phyloP scores from a whole-genome alignment of 2,888 invertebrate genomes.

The Oasisia sp. region DNA sequence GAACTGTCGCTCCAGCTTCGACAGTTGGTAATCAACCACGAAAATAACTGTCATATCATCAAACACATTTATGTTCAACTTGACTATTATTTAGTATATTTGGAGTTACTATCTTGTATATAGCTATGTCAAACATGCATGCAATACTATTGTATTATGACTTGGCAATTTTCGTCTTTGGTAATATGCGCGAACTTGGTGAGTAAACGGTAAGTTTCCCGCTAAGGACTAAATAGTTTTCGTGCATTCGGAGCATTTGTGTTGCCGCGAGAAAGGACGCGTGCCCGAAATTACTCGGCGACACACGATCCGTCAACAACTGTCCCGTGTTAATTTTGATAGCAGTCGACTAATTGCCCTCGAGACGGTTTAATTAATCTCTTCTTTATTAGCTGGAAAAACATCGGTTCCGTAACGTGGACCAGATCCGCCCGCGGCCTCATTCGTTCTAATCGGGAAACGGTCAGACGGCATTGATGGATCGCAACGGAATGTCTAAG shows the following conservation, averaged over 20 bases:
- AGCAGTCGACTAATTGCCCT: background rate
- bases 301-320: background rate
- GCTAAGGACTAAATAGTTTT: background rate
- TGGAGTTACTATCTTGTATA: background rate
- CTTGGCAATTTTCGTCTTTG: background rate
- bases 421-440: background rate
- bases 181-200: background rate
- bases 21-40: background rate
- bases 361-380: slow-evolving; percentile 12
- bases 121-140: background rate
- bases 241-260: background rate
- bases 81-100: background rate
- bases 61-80: background rate
- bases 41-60: background rate
- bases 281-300: background rate
- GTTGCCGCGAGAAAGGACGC: background rate
- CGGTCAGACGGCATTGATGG: background rate
- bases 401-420: slow-evolving; percentile 3
- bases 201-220: no score
- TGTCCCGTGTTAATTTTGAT: background rate
- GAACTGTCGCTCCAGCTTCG: background rate
- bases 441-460: background rate
- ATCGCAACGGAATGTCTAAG: background rate
- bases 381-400: slow-evolving; percentile 17
- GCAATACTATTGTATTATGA: background rate